These are phyloP conservation scores for Isurus oxyrinchus DNA, from an alignment of 2,113 vertebrate genomes.

Conservation along the genomic window DNA sequence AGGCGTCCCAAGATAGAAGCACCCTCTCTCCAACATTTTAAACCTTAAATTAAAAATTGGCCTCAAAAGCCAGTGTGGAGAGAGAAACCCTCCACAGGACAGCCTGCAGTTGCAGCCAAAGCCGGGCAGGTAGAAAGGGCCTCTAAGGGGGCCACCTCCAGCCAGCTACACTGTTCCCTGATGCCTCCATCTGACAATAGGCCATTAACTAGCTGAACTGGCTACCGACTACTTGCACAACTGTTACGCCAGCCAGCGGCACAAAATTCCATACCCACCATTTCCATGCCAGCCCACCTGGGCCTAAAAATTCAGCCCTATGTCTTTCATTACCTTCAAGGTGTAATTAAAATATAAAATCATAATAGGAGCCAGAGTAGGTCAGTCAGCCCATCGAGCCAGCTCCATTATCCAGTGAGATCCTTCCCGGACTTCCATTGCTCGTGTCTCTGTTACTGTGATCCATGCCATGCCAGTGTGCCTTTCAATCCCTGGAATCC, in stretches of 20 bases:
- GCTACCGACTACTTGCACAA: no score
- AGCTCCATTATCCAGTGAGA: no score
- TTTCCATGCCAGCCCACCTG: no score
- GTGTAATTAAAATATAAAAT: neutral
- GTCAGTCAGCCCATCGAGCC: no score
- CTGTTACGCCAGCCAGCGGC: no score
- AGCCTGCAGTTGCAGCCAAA: neutral
- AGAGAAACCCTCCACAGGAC: no score
- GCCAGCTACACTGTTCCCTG: neutral
- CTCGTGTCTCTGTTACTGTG: neutral
- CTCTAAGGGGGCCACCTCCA: neutral
- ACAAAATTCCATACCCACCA: no score
- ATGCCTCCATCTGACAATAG: neutral
- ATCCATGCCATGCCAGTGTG: neutral
- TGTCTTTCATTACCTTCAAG: neutral
- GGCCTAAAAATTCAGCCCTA: no score
- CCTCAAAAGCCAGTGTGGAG: neutral
- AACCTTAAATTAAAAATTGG: no score
- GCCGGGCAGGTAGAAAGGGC: no score
- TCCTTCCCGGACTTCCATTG: neutral
- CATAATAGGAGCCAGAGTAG: no score
- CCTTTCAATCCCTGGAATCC: neutral
- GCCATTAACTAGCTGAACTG: neutral
- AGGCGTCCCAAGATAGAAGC: neutral
- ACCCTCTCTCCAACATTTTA: neutral